phyloP scores from a whole-genome alignment of 1,140 invertebrate species.

The Calephelis nemesis region DNA sequence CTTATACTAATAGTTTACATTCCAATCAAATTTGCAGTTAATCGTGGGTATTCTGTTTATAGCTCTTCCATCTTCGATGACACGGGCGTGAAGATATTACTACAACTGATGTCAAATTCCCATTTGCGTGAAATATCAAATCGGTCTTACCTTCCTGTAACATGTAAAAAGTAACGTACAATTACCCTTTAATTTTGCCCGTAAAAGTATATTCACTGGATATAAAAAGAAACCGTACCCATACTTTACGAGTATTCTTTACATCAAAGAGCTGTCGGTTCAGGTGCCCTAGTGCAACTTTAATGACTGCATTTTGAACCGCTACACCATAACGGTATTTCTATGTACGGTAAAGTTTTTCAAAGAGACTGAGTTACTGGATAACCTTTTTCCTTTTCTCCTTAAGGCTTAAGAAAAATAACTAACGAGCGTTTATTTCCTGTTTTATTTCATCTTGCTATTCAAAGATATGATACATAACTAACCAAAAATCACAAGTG shows the following conservation, averaged over 20 bases:
- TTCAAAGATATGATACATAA: too few species aligned
- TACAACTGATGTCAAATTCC: too few species aligned
- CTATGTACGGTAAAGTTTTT: slow-evolving; percentile 17
- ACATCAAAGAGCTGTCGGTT: slow-evolving; percentile 5
- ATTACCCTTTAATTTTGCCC: slow-evolving; percentile 17
- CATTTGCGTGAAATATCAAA: too few species aligned
- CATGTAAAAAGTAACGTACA: not conserved
- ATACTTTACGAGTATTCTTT: slow-evolving; percentile 1
- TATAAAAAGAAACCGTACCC: not conserved
- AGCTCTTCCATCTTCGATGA: too few species aligned
- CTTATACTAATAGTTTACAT: too few species aligned
- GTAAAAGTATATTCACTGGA: not conserved
- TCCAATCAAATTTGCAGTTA: too few species aligned
- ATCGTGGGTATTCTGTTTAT: too few species aligned
- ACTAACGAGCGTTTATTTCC: not conserved
- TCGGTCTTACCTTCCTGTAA: too few species aligned
- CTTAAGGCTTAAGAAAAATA: not conserved
- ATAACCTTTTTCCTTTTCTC: slow-evolving; percentile 1
- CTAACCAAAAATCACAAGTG: too few species aligned
- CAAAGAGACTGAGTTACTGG: slow-evolving; percentile 10
- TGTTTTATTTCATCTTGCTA: not conserved
- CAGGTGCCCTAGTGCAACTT: slow-evolving; percentile 6
- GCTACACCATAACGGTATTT: slow-evolving; percentile 6
- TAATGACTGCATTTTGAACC: slow-evolving; percentile 21
- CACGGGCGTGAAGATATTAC: too few species aligned